A percentile compares a stretch with the other conserved stretches of the same genome.
Conservation (phyloP, 2,113 vertebrate genomes). For the Electrona antarctica region DNA sequence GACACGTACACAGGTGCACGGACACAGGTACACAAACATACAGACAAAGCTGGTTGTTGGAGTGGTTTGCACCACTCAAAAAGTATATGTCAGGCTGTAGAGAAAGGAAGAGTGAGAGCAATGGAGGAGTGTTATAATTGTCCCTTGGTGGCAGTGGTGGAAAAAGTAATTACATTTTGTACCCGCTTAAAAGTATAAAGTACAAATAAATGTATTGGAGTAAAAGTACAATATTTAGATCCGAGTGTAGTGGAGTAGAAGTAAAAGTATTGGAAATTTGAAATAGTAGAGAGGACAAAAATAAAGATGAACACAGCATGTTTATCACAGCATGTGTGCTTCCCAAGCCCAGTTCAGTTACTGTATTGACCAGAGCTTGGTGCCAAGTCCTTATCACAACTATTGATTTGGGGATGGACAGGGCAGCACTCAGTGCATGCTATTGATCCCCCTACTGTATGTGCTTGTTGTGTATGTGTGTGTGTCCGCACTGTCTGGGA, state of each 20-base stretch:
- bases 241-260: too few relatives aligned
- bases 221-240: too few relatives aligned
- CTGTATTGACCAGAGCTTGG: slow-evolving; percentile 48
- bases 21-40: background rate
- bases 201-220: too few relatives aligned
- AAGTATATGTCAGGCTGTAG: too few relatives aligned
- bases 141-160: background rate
- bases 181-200: too few relatives aligned
- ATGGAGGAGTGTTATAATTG: background rate
- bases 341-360: slow-evolving; percentile 17
- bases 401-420: slow-evolving; percentile 22
- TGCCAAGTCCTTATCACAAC: slow-evolving; percentile 27
- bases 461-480: slow-evolving; percentile 13
- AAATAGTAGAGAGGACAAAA: too few relatives aligned
- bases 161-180: too few relatives aligned
- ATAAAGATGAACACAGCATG: background rate
- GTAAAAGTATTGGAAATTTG: too few relatives aligned
- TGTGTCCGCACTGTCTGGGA: slow-evolving; percentile 5
- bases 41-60: too few relatives aligned
- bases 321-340: too few relatives aligned
- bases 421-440: slow-evolving; percentile 43
- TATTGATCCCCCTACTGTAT: slow-evolving; percentile 56
- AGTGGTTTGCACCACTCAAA: too few relatives aligned
- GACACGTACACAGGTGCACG: too few relatives aligned
- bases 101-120: background rate